Conservation (phyloP, 2,113 vertebrate species). For the Oreochromis tanganicae region DNA sequence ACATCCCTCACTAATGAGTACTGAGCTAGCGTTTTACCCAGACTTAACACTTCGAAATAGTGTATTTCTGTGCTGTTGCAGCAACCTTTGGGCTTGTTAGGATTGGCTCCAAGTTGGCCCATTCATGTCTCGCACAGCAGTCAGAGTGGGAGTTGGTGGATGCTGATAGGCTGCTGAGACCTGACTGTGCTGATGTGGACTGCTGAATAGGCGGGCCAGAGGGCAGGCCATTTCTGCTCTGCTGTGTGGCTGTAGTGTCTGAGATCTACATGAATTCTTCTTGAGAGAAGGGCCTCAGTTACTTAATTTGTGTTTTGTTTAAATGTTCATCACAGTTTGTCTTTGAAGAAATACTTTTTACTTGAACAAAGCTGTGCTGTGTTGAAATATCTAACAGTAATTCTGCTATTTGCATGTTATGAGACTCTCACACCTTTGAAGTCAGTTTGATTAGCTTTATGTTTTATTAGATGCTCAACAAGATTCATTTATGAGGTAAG, state of each 20-base stretch:
- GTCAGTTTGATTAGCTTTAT: background rate
- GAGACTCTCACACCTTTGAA: background rate
- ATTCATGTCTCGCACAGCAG: constrained; percentile 43
- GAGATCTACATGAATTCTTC: background rate
- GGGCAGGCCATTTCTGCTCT: background rate
- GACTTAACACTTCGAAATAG: constrained; percentile 6
- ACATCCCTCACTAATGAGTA: background rate
- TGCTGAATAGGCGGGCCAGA: constrained; percentile 32
- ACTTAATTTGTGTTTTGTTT: background rate
- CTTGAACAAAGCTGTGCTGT: background rate
- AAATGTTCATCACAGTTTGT: background rate
- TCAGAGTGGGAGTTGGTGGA: constrained; percentile 54
- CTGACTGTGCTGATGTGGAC: constrained; percentile 71
- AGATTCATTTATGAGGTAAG: background rate
- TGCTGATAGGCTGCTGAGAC: constrained; percentile 51
- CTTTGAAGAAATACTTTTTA: background rate
- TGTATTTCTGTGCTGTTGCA: constrained; percentile 48
- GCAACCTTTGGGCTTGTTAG: background rate
- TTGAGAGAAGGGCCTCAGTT: background rate
- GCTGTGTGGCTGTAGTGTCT: background rate
- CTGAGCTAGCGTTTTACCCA: background rate
- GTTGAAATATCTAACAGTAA: background rate
- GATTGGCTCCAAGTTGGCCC: constrained; percentile 53
- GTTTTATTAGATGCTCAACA: background rate
- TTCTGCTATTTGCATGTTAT: background rate